These are phyloP conservation scores for Phasianus colchicus DNA, from an alignment of 2,113 vertebrate species.

Conservation along the genomic window DNA sequence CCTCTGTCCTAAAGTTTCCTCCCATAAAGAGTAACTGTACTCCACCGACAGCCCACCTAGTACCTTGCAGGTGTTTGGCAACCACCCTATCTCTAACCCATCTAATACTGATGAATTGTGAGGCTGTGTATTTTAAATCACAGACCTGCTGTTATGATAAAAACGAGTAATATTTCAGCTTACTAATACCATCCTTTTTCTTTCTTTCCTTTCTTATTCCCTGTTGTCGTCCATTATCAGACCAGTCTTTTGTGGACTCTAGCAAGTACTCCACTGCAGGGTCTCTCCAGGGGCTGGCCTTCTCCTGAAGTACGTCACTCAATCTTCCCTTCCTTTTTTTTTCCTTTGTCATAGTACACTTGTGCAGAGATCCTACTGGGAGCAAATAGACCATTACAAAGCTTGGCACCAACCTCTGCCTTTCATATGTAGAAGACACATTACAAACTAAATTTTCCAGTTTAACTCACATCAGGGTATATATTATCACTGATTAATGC, in stretches of 20 bases:
- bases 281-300: slow-evolving; percentile 91
- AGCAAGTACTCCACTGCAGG: slow-evolving; percentile 92
- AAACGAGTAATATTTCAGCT: slow-evolving; percentile 57
- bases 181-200: slow-evolving; percentile 77
- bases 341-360: slow-evolving; percentile 69
- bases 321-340: slow-evolving; percentile 75
- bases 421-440: slow-evolving; percentile 20
- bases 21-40: not conserved
- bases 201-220: slow-evolving; percentile 76
- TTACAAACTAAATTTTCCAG: slow-evolving; percentile 36
- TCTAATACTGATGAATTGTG: slow-evolving; percentile 47
- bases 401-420: slow-evolving; percentile 34
- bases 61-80: slow-evolving; percentile 23
- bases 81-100: not conserved
- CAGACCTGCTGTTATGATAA: slow-evolving; percentile 59
- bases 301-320: slow-evolving; percentile 93
- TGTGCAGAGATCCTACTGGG: slow-evolving; percentile 64
- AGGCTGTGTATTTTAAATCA: slow-evolving; percentile 45
- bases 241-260: slow-evolving; percentile 94
- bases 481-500: slow-evolving; percentile 34
- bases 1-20: slow-evolving; percentile 17
- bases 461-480: slow-evolving; percentile 20
- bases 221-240: slow-evolving; percentile 83
- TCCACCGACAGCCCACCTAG: not conserved
- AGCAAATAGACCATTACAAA: slow-evolving; percentile 36